Percentiles rank a stretch among this genome's conserved stretches.
Conservation (phyloP, 2,888 invertebrate genomes). For the Dynastes tityus region DNA sequence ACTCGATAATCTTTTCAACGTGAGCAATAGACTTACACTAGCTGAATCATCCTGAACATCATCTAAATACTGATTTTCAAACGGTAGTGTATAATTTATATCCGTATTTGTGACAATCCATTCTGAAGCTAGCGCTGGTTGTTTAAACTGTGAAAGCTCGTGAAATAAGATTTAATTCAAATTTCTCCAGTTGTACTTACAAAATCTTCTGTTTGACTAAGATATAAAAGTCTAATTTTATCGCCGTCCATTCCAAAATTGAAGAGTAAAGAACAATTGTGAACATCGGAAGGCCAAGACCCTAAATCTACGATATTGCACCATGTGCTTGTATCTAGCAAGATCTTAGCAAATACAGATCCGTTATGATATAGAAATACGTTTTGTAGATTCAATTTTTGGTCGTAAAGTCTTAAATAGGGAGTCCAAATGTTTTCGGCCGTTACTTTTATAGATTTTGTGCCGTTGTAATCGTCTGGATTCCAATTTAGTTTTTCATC, state of each 20-base stretch:
- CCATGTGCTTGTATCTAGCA: slow-evolving; percentile 60
- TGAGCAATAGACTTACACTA: slow-evolving; percentile 60
- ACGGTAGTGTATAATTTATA: background rate
- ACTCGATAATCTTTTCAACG: slow-evolving; percentile 61
- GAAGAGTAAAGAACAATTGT: slow-evolving; percentile 62
- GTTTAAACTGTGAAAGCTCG: background rate
- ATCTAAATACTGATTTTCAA: background rate
- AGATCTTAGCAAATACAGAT: background rate
- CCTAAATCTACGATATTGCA: slow-evolving; percentile 65
- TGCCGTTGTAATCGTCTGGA: slow-evolving; percentile 73
- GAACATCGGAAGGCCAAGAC: slow-evolving; percentile 69
- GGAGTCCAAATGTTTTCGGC: slow-evolving; percentile 77
- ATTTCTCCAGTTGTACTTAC: background rate
- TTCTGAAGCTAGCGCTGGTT: slow-evolving; percentile 1
- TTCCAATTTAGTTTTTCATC: slow-evolving; percentile 78
- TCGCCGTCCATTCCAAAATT: background rate
- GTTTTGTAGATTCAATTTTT: background rate
- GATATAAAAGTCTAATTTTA: background rate
- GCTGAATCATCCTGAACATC: slow-evolving; percentile 55
- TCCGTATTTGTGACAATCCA: background rate
- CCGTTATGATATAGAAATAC: background rate
- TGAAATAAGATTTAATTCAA: background rate
- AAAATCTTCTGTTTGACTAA: background rate
- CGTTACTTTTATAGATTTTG: slow-evolving; percentile 70
- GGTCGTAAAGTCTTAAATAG: slow-evolving; percentile 68